phyloP scores from a whole-genome alignment of 2,888 invertebrate genomes.

The Pelosia muscerda region DNA sequence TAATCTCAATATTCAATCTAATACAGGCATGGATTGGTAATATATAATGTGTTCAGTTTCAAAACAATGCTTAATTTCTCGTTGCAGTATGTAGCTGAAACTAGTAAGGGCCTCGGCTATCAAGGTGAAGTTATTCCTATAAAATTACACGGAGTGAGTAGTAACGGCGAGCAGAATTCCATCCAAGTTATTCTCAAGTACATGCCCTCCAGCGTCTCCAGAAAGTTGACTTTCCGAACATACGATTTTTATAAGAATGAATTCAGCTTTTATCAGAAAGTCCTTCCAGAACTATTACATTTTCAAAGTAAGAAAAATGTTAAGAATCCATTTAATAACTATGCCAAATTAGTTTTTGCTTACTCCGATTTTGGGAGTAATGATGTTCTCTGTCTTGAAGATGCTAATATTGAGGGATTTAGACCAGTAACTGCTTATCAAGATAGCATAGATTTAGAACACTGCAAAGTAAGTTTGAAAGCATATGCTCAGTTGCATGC shows the following conservation, averaged over 20 bases:
- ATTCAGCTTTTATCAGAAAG: constrained; percentile 88
- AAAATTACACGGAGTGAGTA: constrained; percentile 80
- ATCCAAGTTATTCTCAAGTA: constrained; percentile 88
- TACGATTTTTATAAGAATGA: constrained; percentile 91
- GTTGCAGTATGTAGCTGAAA: constrained; percentile 77
- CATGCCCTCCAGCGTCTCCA: constrained; percentile 88
- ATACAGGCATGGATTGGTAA: too few species aligned
- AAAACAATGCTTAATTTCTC: background rate
- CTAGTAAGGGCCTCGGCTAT: constrained; percentile 90
- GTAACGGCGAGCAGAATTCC: constrained; percentile 57
- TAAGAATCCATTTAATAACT: constrained; percentile 83
- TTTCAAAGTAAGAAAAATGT: constrained; percentile 74
- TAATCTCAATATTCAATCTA: too few species aligned
- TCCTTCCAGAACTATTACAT: constrained; percentile 78
- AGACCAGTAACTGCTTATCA: constrained; percentile 74
- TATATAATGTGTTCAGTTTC: background rate
- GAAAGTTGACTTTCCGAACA: constrained; percentile 89
- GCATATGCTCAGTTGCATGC: constrained; percentile 88
- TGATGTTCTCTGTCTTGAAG: constrained; percentile 87
- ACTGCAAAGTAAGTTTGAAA: constrained; percentile 82
- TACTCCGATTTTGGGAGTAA: constrained; percentile 80
- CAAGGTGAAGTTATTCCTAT: constrained; percentile 89
- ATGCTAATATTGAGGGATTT: constrained; percentile 79
- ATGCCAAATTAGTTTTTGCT: constrained; percentile 77
- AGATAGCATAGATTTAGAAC: constrained; percentile 82